Evolutionary conservation across 1,140 invertebrate species (phyloP), one percentile per base, ranked within the genome.

Genomic region (Zaprionus davidi): DNA sequence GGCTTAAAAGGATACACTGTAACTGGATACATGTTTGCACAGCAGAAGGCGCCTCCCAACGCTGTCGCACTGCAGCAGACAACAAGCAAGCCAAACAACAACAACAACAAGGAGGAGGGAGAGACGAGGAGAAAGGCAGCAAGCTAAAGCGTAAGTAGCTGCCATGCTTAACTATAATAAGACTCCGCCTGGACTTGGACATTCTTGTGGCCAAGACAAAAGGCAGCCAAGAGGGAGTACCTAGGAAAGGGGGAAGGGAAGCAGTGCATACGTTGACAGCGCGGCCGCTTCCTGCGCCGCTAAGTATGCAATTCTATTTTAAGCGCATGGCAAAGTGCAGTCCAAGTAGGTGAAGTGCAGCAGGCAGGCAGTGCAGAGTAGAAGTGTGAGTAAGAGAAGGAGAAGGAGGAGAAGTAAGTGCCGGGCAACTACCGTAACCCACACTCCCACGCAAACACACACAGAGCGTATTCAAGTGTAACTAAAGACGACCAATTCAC

Each of bases 301-400:
- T 88, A 88, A 88, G 85, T 88, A 88, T 88, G 85, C 85, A 88
- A 90, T 82, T 84, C 84, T 88, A 88, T 88, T 88, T 88, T 88
- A 84, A 79, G 84, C 76, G 74, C 76, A 58, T 41, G n/a, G 71
- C 71, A 78, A 85, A 85, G 82, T 87, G 83, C 85, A 84, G 58
- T 66, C 66, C 17, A 83, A 77, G 85, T 81, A 72, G 85, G 81
- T 81, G 76, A 88, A 88, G 85, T 88, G 85, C 85, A 79, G 78
- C 62, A 34, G 3, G 31, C 31, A 31, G 31, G 70, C 56, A 58
- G 26, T 36, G 36, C 17, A 36, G 20, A 24, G 24, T 12, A 38
- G 31, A 34, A 26, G 59, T 44, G 36, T 44, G 44, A 56, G 41
- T 44, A 53, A 55, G 46, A 49, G 72, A 0, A 44, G 6, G 6